These are phyloP conservation scores for Proteles cristata DNA, from an alignment of 2,113 vertebrate genomes.

Conservation along the genomic window DNA sequence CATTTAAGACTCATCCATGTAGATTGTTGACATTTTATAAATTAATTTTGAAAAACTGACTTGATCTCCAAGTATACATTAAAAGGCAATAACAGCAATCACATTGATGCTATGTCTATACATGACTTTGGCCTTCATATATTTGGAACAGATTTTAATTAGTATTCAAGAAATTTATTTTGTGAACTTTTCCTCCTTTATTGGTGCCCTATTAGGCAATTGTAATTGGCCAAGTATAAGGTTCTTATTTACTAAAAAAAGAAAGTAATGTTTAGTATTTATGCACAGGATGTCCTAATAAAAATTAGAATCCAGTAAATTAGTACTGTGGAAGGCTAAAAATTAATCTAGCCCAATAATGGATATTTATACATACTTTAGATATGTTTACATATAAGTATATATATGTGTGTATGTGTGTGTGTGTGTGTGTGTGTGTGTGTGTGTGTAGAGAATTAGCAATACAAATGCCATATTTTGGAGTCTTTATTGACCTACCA, in stretches of 20 bases:
- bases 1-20: background rate
- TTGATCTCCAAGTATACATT: constrained; percentile 65
- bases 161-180: constrained; percentile 83
- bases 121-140: constrained; percentile 75
- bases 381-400: background rate
- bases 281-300: constrained; percentile 42
- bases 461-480: background rate
- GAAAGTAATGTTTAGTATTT: constrained; percentile 77
- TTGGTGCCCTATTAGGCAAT: constrained; percentile 73
- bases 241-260: constrained; percentile 78
- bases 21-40: background rate
- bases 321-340: background rate
- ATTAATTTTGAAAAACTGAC: constrained; percentile 51
- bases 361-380: too few relatives aligned
- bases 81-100: constrained; percentile 49
- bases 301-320: constrained; percentile 58
- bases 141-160: constrained; percentile 82
- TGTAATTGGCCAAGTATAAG: constrained; percentile 79
- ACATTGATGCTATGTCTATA: constrained; percentile 57
- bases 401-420: too few relatives aligned
- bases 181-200: constrained; percentile 79
- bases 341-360: background rate
- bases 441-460: background rate
- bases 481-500: background rate
- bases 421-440: background rate